These are phyloP conservation scores for Cheilosia vernalis DNA, from an alignment of 2,888 invertebrate species.

Conservation along the genomic window DNA sequence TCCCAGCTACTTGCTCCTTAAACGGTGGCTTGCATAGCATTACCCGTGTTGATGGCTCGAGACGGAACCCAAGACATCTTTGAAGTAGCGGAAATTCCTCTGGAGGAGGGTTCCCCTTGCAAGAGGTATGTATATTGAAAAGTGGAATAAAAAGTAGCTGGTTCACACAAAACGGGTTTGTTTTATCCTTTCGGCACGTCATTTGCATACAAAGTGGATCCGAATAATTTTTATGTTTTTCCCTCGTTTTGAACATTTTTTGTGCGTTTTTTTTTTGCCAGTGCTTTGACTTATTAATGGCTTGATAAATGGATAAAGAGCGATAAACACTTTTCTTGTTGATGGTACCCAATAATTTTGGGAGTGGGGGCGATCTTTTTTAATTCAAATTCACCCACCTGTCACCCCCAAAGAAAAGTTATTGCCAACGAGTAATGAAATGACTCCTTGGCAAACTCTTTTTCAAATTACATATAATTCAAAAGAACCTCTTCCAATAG, in stretches of 20 bases:
- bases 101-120: slow-evolving; percentile 6
- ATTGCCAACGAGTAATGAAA: slow-evolving; percentile 37
- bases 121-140: slow-evolving; percentile 16
- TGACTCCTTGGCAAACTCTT: slow-evolving; percentile 29
- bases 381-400: slow-evolving; percentile 32
- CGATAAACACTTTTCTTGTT: slow-evolving; percentile 34
- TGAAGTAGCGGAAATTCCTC: slow-evolving; percentile 66
- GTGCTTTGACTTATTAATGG: slow-evolving; percentile 70
- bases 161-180: slow-evolving; percentile 54
- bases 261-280: slow-evolving; percentile 8
- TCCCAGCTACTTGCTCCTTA: slow-evolving; percentile 55
- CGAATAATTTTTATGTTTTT: slow-evolving; percentile 68
- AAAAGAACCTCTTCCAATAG: slow-evolving; percentile 14
- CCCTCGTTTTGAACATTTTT: background rate
- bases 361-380: background rate
- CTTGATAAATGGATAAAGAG: slow-evolving; percentile 67
- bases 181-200: slow-evolving; percentile 74
- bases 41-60: slow-evolving; percentile 62
- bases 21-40: slow-evolving; percentile 69
- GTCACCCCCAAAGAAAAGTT: slow-evolving; percentile 25
- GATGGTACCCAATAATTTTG: background rate
- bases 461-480: slow-evolving; percentile 50
- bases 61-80: slow-evolving; percentile 69
- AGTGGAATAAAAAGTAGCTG: slow-evolving; percentile 29
- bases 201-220: slow-evolving; percentile 76